phyloP scores from a whole-genome alignment of 2,797 vertebrate genomes.

The Leptatherina wallacei region DNA sequence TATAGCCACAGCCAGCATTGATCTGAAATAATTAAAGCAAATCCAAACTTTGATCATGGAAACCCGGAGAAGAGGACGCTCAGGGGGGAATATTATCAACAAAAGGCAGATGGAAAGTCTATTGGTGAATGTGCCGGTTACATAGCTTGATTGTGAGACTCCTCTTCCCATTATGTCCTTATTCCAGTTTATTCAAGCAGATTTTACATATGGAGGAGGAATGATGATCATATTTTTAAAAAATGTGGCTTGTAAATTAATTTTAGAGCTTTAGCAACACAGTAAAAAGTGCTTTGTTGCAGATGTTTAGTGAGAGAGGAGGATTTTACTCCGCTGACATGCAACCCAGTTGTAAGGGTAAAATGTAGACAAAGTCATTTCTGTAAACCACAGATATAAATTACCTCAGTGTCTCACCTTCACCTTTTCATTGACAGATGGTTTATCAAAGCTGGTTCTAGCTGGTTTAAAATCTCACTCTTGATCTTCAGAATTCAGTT shows the following conservation, averaged over 20 bases:
- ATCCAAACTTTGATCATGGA: slow-evolving; percentile 76
- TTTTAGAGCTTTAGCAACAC: background rate
- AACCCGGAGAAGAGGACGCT: slow-evolving; percentile 39
- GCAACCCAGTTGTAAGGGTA: background rate
- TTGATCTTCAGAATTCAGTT: too few relatives aligned
- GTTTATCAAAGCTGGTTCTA: too few relatives aligned
- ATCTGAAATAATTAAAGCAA: slow-evolving; percentile 80
- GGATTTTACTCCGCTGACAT: background rate
- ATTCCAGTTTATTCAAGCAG: background rate
- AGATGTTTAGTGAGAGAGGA: background rate
- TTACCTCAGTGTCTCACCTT: background rate
- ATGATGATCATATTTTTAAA: background rate
- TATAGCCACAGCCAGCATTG: slow-evolving; percentile 68
- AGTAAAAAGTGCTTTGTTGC: background rate
- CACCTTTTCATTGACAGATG: too few relatives aligned
- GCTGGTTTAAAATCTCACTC: too few relatives aligned
- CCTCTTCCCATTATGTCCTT: background rate
- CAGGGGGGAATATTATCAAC: slow-evolving; percentile 30
- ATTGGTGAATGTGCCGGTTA: background rate
- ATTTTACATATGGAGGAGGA: slow-evolving; percentile 2
- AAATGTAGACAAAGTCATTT: background rate
- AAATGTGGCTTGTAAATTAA: background rate
- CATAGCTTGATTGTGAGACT: background rate
- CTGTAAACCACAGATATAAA: background rate
- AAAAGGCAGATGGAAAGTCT: slow-evolving; percentile 24